Evolutionary conservation across 64 coral and sea anemone species (phyloP).

Genomic region (Porites australiensis): DNA sequence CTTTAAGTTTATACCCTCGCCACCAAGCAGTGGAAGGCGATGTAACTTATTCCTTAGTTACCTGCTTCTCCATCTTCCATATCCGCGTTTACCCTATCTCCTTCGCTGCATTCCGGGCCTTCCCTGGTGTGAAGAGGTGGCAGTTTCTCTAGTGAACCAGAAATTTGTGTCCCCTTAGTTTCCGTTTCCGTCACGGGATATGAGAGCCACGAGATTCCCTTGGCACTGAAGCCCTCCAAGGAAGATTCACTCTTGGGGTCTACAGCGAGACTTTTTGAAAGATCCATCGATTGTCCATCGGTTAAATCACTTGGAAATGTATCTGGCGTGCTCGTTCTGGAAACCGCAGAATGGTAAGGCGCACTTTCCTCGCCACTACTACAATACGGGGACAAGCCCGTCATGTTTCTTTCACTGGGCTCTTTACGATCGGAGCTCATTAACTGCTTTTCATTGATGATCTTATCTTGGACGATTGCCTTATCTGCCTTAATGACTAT

Average conservation of each 20-base stretch:
- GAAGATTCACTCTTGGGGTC: background rate
- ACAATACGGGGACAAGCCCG: background rate
- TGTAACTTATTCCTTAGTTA: background rate
- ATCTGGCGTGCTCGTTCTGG: conserved; percentile 7
- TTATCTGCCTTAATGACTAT: background rate
- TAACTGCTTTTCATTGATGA: background rate
- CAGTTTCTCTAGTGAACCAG: background rate
- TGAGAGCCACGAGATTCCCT: background rate
- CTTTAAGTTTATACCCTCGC: too few species aligned
- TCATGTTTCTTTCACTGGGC: background rate
- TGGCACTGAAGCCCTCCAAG: background rate
- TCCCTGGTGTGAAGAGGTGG: background rate
- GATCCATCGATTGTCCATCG: background rate
- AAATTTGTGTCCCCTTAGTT: background rate
- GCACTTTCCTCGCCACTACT: background rate
- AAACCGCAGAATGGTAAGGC: background rate
- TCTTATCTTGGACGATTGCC: too few species aligned
- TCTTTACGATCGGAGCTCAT: background rate
- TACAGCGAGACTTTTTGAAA: background rate
- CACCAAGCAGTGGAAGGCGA: too few species aligned
- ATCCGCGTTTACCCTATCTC: background rate
- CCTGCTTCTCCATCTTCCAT: background rate
- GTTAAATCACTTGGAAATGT: background rate
- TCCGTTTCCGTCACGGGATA: background rate
- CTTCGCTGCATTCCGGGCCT: background rate